Evolutionary conservation across 1,140 invertebrate genomes (phyloP).

Genomic region (Asobara japonica): DNA sequence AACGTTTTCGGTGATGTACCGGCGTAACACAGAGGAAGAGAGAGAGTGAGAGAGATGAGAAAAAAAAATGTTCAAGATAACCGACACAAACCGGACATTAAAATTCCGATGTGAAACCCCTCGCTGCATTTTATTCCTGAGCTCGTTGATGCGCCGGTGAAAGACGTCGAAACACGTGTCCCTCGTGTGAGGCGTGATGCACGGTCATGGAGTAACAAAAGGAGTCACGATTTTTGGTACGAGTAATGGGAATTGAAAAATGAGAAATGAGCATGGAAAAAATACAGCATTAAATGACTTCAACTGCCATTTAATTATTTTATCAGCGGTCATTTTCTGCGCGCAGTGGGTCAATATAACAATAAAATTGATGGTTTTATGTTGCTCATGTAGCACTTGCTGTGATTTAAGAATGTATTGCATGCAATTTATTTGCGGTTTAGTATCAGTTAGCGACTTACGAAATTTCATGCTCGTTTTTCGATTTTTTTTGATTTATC

Average conservation of each 20-base stretch:
- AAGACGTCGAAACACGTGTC: constrained; percentile 13
- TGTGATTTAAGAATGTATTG: too few relatives aligned
- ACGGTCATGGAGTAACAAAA: constrained; percentile 1
- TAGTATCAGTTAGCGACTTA: too few relatives aligned
- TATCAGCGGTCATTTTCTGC: neutral
- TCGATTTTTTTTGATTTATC: too few relatives aligned
- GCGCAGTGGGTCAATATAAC: neutral
- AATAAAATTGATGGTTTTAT: neutral
- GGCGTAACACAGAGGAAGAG: neutral
- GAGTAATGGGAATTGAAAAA: neutral
- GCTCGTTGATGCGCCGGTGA: constrained; percentile 1
- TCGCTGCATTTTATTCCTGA: constrained; percentile 4
- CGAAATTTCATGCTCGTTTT: too few relatives aligned
- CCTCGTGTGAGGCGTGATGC: constrained; percentile 16
- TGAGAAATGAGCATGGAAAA: neutral
- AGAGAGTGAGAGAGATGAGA: neutral
- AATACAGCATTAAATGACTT: neutral
- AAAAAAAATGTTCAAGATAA: constrained; percentile 3
- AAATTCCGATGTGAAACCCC: constrained; percentile 8
- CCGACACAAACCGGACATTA: constrained; percentile 15
- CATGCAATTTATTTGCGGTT: too few relatives aligned
- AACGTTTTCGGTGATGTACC: neutral
- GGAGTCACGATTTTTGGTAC: constrained; percentile 11
- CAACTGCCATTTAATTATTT: constrained; percentile 11
- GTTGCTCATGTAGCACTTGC: too few relatives aligned